Base-by-base conservation (phyloP, 2,888 invertebrate genomes). In the Rhabditoides inermis region DNA sequence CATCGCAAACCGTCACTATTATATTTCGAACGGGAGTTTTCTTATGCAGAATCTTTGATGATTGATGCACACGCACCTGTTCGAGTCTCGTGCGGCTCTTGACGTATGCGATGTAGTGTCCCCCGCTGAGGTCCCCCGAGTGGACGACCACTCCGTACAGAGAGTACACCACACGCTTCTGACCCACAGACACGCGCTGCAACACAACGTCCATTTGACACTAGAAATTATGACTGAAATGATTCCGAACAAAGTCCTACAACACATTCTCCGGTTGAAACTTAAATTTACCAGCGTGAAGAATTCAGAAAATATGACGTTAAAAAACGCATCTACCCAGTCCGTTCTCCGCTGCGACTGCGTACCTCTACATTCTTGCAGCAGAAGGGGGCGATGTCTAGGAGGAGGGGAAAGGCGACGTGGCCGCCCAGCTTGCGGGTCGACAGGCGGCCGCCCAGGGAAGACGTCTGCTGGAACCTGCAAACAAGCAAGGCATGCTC, bases 61-160 rank as follows among this genome's bases (percentile, higher is more conserved):
- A 45, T 12, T 15, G 46, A 63, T 53, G 35, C 42, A 41, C 7
- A 20, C 30, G 18, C 23, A 66, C 55, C 32, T 51, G 44, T 18
- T 40, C 39, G 7, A 56, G 44, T 3, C 50, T 47, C 26, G 47
- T 42, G 3, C 80, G 68, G 48, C 88, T 87, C 81, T 91, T 91
- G 2, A 95, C 88, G 75, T 90, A 95, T 5, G 94, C 90, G 1
- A 90, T 88, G 76, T 98, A 98, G 76, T 88, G 87, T 26, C 88
- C 87, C 32, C 90, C 88, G 73, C 86, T 86, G 77, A 94, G 84
- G 3, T 86, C 85, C 0, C 95, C 95, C 49, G 87, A 86, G 77
- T 98, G 95, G 75, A 90, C 90, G 2, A 95, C 92, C 0, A 98
- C 85, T 0, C 91, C 95, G 72, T 91, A 98, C 49, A 98, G 80